These are phyloP conservation scores for Danaus melanippus DNA, from an alignment of 1,140 invertebrate species.

Conservation along the genomic window DNA sequence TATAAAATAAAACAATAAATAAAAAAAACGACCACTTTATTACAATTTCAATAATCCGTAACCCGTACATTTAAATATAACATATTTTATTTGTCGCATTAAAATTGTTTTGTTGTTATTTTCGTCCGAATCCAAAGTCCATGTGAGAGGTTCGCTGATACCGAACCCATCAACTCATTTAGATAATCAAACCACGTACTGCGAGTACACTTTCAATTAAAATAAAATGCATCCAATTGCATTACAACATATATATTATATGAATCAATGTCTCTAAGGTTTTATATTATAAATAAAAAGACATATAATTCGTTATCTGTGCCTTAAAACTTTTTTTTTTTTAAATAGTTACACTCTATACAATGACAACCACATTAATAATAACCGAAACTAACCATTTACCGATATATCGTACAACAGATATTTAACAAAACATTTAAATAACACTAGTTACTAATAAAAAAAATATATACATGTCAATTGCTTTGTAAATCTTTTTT, in stretches of 20 bases:
- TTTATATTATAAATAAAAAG: no score
- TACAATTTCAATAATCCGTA: constrained; percentile 43
- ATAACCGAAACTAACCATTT: constrained; percentile 9
- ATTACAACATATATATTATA: constrained; percentile 2
- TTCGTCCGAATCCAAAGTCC: constrained; percentile 13
- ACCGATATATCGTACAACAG: constrained; percentile 14
- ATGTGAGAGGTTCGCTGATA: constrained; percentile 5
- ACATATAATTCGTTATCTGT: no score
- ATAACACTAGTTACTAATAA: constrained; percentile 4
- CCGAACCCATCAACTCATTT: constrained; percentile 15
- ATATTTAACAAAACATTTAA: constrained; percentile 2
- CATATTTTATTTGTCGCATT: background rate
- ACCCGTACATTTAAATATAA: constrained; percentile 18
- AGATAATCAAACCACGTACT: constrained; percentile 14
- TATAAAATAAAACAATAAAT: constrained; percentile 17
- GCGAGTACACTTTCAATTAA: constrained; percentile 4
- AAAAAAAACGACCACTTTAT: constrained; percentile 47
- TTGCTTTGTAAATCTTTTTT: constrained; percentile 33
- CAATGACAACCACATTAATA: background rate
- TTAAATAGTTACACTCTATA: no score
- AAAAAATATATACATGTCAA: constrained; percentile 13
- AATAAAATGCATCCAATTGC: background rate
- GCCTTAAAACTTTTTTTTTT: no score
- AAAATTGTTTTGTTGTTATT: constrained; percentile 1
- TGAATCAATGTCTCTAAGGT: background rate